phyloP scores from a whole-genome alignment of 2,797 vertebrate genomes.

The Pseudopleuronectes americanus region DNA sequence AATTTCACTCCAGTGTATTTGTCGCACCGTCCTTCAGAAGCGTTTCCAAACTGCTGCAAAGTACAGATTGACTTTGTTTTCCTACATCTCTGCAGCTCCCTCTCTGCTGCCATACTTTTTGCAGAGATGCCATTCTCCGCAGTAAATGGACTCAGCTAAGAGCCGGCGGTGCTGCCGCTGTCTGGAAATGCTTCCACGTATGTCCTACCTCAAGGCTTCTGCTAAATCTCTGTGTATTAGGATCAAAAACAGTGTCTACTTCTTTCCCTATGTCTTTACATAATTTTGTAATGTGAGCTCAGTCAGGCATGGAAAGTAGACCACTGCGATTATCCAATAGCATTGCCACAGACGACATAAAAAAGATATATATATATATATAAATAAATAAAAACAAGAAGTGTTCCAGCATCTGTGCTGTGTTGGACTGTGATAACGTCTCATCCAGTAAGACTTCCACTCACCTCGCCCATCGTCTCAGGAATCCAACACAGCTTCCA shows the following conservation, averaged over 20 bases:
- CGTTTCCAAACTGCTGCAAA: constrained; percentile 62
- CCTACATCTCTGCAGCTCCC: constrained; percentile 18
- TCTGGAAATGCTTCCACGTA: constrained; percentile 58
- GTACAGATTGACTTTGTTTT: constrained; percentile 72
- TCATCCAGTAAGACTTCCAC: constrained; percentile 71
- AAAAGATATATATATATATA: constrained; percentile 11
- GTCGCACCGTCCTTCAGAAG: constrained; percentile 64
- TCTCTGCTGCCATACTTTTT: constrained; percentile 21
- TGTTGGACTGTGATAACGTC: constrained; percentile 74
- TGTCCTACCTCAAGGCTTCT: constrained; percentile 65
- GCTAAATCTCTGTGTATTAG: constrained; percentile 75
- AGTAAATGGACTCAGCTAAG: constrained; percentile 47
- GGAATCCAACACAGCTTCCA: constrained; percentile 62
- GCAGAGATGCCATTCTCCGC: constrained; percentile 29
- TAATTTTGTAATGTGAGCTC: constrained; percentile 71
- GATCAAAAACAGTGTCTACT: constrained; percentile 67
- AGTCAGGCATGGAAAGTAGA: constrained; percentile 71
- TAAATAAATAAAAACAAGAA: constrained; percentile 58
- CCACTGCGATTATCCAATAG: constrained; percentile 67
- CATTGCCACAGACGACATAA: constrained; percentile 34
- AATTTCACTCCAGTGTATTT: constrained; percentile 67
- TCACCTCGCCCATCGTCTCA: constrained; percentile 66
- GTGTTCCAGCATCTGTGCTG: constrained; percentile 60
- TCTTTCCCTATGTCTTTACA: constrained; percentile 76
- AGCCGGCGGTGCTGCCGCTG: constrained; percentile 46